phyloP scores from a whole-genome alignment of 2,113 vertebrate genomes.

The Melospiza melodia region DNA sequence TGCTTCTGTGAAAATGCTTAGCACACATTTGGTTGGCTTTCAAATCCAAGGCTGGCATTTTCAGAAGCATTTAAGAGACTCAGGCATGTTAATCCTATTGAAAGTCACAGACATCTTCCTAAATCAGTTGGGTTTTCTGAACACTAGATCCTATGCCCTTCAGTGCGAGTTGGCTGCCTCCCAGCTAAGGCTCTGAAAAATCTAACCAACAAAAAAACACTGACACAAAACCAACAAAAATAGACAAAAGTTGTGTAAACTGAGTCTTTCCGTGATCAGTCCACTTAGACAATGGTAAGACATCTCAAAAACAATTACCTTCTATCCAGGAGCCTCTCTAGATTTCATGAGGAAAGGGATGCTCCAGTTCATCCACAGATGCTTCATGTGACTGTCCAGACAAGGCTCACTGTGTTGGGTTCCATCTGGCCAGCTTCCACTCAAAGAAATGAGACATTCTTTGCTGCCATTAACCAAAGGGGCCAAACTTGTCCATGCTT shows the following conservation, averaged over 20 bases:
- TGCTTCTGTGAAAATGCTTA: neutral
- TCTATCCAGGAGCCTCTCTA: neutral
- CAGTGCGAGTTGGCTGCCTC: neutral
- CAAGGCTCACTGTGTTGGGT: neutral
- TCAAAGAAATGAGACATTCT: neutral
- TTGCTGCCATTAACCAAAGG: neutral
- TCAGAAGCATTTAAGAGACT: constrained; percentile 3
- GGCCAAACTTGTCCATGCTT: neutral
- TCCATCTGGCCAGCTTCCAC: neutral
- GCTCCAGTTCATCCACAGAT: neutral
- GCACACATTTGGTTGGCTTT: neutral
- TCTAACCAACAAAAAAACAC: neutral
- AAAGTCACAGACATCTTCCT: neutral
- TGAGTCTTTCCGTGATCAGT: neutral
- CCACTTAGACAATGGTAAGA: neutral
- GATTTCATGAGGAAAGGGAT: neutral
- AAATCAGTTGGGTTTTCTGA: neutral
- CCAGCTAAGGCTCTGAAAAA: neutral
- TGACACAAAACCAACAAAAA: neutral
- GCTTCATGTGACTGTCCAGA: neutral
- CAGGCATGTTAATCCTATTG: neutral
- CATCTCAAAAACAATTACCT: neutral
- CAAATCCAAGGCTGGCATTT: neutral
- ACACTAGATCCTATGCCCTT: neutral
- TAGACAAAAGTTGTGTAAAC: neutral